Percentiles rank a stretch among this genome's conserved stretches.
Conservation (phyloP, 2,113 vertebrate species). For the Psettodes erumei region DNA sequence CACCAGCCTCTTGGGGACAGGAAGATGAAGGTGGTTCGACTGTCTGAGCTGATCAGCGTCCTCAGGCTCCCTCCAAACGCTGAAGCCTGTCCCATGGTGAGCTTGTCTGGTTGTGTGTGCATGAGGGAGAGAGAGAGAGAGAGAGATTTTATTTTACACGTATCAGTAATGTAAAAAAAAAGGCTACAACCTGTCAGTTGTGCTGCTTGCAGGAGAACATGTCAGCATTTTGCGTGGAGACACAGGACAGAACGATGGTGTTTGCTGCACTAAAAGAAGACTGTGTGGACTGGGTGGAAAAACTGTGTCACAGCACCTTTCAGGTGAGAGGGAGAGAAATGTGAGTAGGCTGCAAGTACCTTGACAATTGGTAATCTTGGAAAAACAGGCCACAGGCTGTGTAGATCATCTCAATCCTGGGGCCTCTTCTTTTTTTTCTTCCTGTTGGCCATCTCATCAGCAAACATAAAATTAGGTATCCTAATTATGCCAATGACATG, state of each 20-base stretch:
- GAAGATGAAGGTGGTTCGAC: constrained; percentile 86
- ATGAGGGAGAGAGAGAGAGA: no score
- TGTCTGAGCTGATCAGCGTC: constrained; percentile 89
- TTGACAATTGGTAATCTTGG: background rate
- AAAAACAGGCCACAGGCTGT: background rate
- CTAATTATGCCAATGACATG: no score
- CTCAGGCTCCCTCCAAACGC: constrained; percentile 80
- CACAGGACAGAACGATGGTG: constrained; percentile 85
- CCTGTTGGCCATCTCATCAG: no score
- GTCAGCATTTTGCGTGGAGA: constrained; percentile 90
- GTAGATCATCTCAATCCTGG: no score
- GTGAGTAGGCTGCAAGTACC: no score
- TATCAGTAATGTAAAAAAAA: background rate
- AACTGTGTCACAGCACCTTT: constrained; percentile 87
- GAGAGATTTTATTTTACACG: no score
- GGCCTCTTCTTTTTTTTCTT: background rate
- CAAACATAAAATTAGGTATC: no score
- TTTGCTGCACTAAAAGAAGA: constrained; percentile 85
- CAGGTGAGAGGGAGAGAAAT: constrained; percentile 80
- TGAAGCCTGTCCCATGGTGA: constrained; percentile 86
- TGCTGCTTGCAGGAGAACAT: constrained; percentile 81
- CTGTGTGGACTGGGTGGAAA: constrained; percentile 88
- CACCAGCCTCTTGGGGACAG: constrained; percentile 64
- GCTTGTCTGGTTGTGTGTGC: no score
- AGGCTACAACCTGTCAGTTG: background rate